phyloP scores from a whole-genome alignment of 1,140 invertebrate species.

The Pseudoatta argentina region DNA sequence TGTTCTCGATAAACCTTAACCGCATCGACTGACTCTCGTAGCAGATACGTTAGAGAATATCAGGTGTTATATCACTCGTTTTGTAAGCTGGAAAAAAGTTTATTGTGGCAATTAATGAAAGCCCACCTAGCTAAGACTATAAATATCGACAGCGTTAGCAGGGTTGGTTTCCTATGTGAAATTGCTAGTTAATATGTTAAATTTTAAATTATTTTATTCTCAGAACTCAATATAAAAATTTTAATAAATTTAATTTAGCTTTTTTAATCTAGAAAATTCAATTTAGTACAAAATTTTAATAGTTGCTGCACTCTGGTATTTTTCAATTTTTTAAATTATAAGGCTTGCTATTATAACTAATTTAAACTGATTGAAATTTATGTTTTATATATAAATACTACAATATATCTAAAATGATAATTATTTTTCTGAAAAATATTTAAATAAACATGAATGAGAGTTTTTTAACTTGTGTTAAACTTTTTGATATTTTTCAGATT shows the following conservation, averaged over 20 bases:
- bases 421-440: background rate
- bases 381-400: background rate
- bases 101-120: conserved; percentile 43
- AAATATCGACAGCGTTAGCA: conserved; percentile 21
- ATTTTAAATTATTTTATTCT: background rate
- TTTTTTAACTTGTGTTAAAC: background rate
- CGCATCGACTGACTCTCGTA: conserved; percentile 12
- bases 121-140: background rate
- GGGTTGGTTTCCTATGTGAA: background rate
- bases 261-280: background rate
- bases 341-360: background rate
- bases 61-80: conserved; percentile 41
- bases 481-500: conserved; percentile 7
- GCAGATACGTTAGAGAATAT: conserved; percentile 32
- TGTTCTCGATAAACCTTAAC: conserved; percentile 36
- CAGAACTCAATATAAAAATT: conserved; percentile 1
- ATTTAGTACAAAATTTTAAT: background rate
- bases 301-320: too few relatives aligned
- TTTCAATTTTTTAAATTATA: background rate
- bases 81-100: conserved; percentile 59
- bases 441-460: background rate
- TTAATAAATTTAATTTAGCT: background rate
- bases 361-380: background rate
- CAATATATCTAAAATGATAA: background rate
- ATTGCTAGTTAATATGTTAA: background rate